phyloP scores from a whole-genome alignment of 1,140 invertebrate species.

The Ylistrum balloti region DNA sequence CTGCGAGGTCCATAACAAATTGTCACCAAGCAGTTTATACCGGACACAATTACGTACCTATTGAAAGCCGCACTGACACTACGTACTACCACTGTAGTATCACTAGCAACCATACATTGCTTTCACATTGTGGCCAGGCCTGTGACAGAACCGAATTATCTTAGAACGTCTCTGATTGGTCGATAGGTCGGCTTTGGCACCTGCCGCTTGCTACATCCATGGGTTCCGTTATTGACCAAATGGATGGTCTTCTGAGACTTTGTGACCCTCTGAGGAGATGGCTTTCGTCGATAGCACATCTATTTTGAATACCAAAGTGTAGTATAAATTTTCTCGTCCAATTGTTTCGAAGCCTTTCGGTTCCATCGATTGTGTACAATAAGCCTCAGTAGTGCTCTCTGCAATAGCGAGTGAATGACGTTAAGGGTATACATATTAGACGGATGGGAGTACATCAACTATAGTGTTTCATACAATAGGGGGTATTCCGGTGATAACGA shows the following conservation, averaged over 20 bases:
- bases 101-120: neutral
- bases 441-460: neutral
- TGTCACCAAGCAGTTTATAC: neutral
- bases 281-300: conserved; percentile 37
- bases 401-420: neutral
- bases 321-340: conserved; percentile 25
- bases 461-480: neutral
- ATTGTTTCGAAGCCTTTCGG: conserved; percentile 12
- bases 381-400: neutral
- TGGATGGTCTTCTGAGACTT: conserved; percentile 19
- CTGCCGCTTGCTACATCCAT: conserved; percentile 10
- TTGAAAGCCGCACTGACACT: neutral
- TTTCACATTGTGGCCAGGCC: conserved; percentile 17
- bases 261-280: neutral
- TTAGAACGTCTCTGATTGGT: conserved; percentile 21
- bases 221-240: conserved; percentile 26
- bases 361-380: neutral
- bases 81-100: neutral
- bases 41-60: neutral
- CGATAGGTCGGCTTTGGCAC: conserved; percentile 36
- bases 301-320: conserved; percentile 39
- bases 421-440: neutral
- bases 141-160: conserved; percentile 14
- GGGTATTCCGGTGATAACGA: neutral
- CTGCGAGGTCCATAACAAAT: neutral